A percentile compares a stretch with the other conserved stretches of the same genome.
Evolutionary conservation across 2,888 invertebrate genomes (phyloP).

Genomic region (Mongoloraphidia duomilia): DNA sequence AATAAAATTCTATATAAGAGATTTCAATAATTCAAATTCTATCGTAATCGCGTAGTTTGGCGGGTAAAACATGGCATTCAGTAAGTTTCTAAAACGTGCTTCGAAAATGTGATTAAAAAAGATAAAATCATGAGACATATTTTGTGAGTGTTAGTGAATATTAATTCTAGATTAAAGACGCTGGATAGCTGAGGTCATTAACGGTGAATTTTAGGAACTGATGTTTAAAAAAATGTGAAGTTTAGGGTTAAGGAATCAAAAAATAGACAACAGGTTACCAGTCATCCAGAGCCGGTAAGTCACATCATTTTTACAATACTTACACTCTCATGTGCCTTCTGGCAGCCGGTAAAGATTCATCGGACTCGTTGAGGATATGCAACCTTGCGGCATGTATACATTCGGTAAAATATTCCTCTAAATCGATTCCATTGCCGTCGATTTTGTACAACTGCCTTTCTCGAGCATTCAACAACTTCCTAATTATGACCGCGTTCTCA

Average conservation of each 20-base stretch:
- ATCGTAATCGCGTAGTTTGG: too few relatives aligned
- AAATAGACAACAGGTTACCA: neutral
- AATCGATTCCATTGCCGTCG: slow-evolving; percentile 57
- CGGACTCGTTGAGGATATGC: slow-evolving; percentile 69
- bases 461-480: slow-evolving; percentile 44
- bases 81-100: too few relatives aligned
- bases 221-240: slow-evolving; percentile 2
- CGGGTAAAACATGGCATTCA: too few relatives aligned
- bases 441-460: slow-evolving; percentile 54
- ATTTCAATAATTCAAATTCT: too few relatives aligned
- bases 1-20: too few relatives aligned
- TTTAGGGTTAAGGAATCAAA: slow-evolving; percentile 3
- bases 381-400: slow-evolving; percentile 68
- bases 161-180: too few relatives aligned
- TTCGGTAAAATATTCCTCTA: slow-evolving; percentile 66
- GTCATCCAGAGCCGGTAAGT: neutral
- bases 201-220: neutral
- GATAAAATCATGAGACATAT: too few relatives aligned
- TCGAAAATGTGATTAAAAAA: too few relatives aligned
- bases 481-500: slow-evolving; percentile 40
- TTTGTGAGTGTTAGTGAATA: too few relatives aligned
- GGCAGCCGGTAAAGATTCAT: slow-evolving; percentile 67
- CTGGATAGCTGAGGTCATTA: too few relatives aligned
- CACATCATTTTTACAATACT: slow-evolving; percentile 23
- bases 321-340: slow-evolving; percentile 66